phyloP scores from a whole-genome alignment of 2,888 invertebrate species.

The Himalopsyche japonica region DNA sequence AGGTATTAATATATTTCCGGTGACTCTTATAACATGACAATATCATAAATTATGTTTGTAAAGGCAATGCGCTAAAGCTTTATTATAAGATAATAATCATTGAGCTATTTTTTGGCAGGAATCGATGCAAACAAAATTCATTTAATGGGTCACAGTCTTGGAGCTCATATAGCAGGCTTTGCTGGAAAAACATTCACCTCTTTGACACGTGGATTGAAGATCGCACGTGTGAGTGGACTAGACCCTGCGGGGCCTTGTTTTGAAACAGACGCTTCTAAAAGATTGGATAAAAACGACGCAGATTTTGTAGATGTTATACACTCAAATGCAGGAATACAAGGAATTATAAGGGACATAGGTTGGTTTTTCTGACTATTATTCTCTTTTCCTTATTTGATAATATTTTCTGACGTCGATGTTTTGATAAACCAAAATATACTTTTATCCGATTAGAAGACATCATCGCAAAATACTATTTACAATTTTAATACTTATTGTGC shows the following conservation, averaged over 20 bases:
- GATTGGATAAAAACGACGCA: constrained; percentile 11
- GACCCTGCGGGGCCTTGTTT: constrained; percentile 39
- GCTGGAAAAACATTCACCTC: constrained; percentile 7
- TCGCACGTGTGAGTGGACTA: constrained; percentile 14
- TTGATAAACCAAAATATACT: too few relatives aligned
- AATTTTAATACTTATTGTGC: too few relatives aligned
- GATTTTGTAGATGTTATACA: constrained; percentile 32
- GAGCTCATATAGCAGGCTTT: constrained; percentile 23
- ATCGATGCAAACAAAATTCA: constrained; percentile 3
- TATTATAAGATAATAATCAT: too few relatives aligned
- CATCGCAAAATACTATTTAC: too few relatives aligned
- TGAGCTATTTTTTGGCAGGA: constrained; percentile 12
- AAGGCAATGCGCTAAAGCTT: too few relatives aligned
- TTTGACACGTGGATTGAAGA: constrained; percentile 26
- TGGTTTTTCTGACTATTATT: neutral
- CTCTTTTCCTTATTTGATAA: too few relatives aligned
- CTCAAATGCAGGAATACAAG: constrained; percentile 20
- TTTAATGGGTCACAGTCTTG: constrained; percentile 26
- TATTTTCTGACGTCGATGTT: too few relatives aligned
- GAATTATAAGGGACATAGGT: constrained; percentile 22
- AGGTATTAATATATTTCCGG: too few relatives aligned
- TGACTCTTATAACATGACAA: too few relatives aligned
- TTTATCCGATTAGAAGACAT: too few relatives aligned
- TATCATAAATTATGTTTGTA: too few relatives aligned
- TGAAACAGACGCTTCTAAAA: neutral